Evolutionary conservation across 2,113 vertebrate genomes (phyloP), one percentile per base, ranked within the genome.

Genomic region (Suncus etruscus): DNA sequence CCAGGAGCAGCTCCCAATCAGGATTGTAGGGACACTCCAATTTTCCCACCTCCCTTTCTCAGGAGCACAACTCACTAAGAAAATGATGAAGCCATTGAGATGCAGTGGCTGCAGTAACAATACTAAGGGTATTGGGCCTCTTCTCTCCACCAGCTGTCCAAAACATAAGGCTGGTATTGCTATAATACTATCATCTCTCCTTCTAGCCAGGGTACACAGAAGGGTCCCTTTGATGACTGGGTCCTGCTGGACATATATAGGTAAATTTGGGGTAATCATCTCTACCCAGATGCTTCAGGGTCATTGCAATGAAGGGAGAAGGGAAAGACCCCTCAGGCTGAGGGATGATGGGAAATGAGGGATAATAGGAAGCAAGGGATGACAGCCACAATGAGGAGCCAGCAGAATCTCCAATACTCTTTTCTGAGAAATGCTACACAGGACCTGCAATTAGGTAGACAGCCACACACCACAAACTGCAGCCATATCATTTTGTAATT

Each of bases 381-480:
- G 16, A 61, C 58, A 27, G 24, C 69, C 58, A 6, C 27, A 11
- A 1, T 7, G 73, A 69, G 47, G 5, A 47, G 29, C n/a, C 25
- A 20, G 63, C 2, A 0, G 0, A 27, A 20, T 61, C 16, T 69
- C 76, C 61, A 14, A 1, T 0, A 0, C 54, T 24, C 25, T 5
- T 15, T 65, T 83, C 48, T 15, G 12, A 39, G 76, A 69, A 20
- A 11, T 24, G 84, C 11, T 31, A 78, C 66, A 58, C 1, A 61
- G 65, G 80, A 69, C 29, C 15, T 14, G 73, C 51, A 88, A 94
- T 92, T 82, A 89, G 91, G 0, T 54, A 69, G 84, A 72, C 39
- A 91, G 79, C 58, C 88, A 69, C 83, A 95, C 76, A 92, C 0
- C 93, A 87, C 95, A 94, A 94, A 95, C 86, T 92, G 95, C 82